Evolutionary conservation across 2,888 invertebrate genomes (phyloP).

Genomic region (Ramazzottius varieornatus): DNA sequence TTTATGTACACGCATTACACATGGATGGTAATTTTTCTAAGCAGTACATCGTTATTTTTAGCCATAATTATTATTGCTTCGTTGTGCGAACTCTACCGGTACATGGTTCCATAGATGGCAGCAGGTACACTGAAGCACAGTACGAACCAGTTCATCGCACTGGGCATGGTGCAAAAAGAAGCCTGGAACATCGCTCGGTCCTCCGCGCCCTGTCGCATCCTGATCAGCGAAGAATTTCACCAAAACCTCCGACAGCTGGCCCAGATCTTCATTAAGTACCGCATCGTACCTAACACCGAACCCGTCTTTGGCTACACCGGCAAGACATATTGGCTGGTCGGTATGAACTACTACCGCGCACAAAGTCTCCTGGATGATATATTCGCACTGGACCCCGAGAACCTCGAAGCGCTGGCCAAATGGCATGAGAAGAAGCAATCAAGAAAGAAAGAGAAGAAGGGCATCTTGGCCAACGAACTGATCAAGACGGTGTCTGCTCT

Average conservation of each 20-base stretch:
- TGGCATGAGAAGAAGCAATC: background rate
- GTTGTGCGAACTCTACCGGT: too few relatives aligned
- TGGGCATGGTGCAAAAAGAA: background rate
- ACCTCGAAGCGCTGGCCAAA: background rate
- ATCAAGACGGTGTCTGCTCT: background rate
- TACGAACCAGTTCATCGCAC: background rate
- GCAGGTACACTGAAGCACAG: background rate
- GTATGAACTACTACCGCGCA: background rate
- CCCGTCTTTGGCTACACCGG: background rate
- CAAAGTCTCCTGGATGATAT: background rate
- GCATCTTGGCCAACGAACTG: background rate
- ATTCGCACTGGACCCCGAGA: background rate
- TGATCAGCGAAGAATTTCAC: background rate
- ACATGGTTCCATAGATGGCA: too few relatives aligned
- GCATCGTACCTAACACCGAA: background rate
- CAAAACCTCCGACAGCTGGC: background rate
- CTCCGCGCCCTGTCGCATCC: background rate
- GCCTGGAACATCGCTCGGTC: background rate
- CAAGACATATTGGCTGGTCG: constrained; percentile 3
- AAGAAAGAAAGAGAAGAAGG: background rate
- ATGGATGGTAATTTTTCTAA: too few relatives aligned
- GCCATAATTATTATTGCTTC: too few relatives aligned
- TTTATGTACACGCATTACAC: too few relatives aligned
- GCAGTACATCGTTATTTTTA: too few relatives aligned
- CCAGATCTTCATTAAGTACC: background rate